Conservation (phyloP, 2,113 vertebrate genomes). For the Oostethus manadensis region DNA sequence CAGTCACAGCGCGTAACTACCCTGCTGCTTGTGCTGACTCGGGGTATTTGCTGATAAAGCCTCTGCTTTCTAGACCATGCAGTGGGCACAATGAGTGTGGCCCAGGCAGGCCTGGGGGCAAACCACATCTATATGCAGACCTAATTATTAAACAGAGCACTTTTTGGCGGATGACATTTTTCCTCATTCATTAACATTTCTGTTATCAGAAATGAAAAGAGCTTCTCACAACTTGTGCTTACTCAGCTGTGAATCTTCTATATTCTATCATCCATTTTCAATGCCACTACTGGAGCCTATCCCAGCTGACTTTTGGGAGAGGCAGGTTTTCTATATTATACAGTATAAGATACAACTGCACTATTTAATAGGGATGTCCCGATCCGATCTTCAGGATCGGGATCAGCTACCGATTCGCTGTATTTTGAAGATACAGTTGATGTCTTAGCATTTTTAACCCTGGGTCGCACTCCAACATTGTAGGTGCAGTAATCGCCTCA, state of each 20-base stretch:
- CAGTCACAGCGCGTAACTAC: slow-evolving; percentile 66
- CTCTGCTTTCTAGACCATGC: slow-evolving; percentile 64
- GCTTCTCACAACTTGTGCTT: slow-evolving; percentile 21
- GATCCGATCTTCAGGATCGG: too few relatives aligned
- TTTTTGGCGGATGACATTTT: slow-evolving; percentile 40
- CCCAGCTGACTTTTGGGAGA: too few relatives aligned
- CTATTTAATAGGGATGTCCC: background rate
- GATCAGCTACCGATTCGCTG: too few relatives aligned
- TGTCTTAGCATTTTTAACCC: too few relatives aligned
- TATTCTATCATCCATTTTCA: too few relatives aligned
- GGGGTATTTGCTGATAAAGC: slow-evolving; percentile 69
- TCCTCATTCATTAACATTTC: slow-evolving; percentile 44
- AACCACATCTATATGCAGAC: slow-evolving; percentile 3
- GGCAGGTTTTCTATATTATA: background rate
- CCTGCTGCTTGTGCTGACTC: slow-evolving; percentile 68
- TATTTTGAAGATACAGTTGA: too few relatives aligned
- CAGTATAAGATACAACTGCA: background rate
- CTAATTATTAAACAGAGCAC: slow-evolving; percentile 49
- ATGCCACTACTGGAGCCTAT: too few relatives aligned
- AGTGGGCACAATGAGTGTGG: slow-evolving; percentile 63
- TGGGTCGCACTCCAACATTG: too few relatives aligned
- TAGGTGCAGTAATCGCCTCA: too few relatives aligned
- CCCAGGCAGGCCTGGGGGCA: slow-evolving; percentile 46
- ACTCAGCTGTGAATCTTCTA: background rate
- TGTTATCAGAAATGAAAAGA: slow-evolving; percentile 43